A percentile compares a stretch with the other conserved stretches of the same genome.
These are phyloP conservation scores for Triops longicaudatus DNA, from an alignment of 1,140 invertebrate species.

Conservation along the genomic window DNA sequence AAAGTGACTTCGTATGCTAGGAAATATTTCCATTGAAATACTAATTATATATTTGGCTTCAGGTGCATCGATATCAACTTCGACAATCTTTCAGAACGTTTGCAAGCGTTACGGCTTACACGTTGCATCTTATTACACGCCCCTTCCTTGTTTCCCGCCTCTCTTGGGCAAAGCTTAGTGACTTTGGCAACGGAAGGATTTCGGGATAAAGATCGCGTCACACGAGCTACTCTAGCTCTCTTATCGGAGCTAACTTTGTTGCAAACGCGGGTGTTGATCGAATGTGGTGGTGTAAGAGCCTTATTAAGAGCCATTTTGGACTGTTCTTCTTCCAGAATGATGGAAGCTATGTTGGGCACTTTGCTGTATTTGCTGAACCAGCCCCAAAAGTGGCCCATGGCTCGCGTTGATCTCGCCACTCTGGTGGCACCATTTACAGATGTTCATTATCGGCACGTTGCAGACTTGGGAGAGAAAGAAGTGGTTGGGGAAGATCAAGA, in stretches of 20 bases:
- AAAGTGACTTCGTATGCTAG: conserved; percentile 17
- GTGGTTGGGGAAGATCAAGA: conserved; percentile 64
- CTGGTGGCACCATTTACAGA: conserved; percentile 87
- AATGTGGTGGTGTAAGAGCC: conserved; percentile 71
- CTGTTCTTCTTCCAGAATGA: conserved; percentile 55
- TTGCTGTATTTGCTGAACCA: conserved; percentile 79
- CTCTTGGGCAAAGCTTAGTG: conserved; percentile 61
- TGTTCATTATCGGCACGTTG: conserved; percentile 59
- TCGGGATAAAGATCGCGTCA: conserved; percentile 65
- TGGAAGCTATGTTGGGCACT: conserved; percentile 74
- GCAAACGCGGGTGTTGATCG: conserved; percentile 69
- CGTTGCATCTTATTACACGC: conserved; percentile 58
- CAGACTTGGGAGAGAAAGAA: conserved; percentile 38
- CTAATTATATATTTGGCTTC: background rate
- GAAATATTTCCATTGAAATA: conserved; percentile 21
- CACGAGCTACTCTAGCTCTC: conserved; percentile 70
- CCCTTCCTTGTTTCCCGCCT: conserved; percentile 54
- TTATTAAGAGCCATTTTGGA: conserved; percentile 71
- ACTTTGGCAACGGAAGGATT: conserved; percentile 65
- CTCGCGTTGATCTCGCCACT: conserved; percentile 66
- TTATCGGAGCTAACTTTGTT: conserved; percentile 78
- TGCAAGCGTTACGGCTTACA: conserved; percentile 77
- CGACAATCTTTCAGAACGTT: conserved; percentile 76
- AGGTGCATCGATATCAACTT: conserved; percentile 65
- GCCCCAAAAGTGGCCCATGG: conserved; percentile 63